Conservation (phyloP, 2,113 vertebrate genomes). For the Pongo abelii region DNA sequence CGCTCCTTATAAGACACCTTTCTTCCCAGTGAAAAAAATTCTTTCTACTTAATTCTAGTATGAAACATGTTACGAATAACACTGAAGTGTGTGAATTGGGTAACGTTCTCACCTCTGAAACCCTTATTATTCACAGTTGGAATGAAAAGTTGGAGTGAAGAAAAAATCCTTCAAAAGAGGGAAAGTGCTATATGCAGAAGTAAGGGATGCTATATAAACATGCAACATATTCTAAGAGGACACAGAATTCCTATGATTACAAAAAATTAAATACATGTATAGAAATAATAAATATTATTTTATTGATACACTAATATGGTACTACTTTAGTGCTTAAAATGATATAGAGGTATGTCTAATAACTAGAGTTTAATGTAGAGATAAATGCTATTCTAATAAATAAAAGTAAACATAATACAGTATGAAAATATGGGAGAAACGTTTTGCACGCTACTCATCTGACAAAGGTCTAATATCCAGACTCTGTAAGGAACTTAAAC, state of each 20-base stretch:
- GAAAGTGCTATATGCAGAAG: neutral
- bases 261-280: neutral
- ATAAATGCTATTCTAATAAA: neutral
- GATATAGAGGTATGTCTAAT: neutral
- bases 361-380: neutral
- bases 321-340: neutral
- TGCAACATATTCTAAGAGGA: neutral
- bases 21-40: neutral
- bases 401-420: neutral
- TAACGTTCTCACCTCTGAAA: neutral
- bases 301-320: neutral
- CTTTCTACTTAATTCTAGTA: neutral
- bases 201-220: neutral
- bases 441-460: too few species aligned
- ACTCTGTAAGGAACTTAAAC: too few species aligned
- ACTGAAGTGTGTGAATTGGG: neutral
- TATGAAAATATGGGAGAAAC: too few species aligned
- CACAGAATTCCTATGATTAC: neutral
- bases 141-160: neutral
- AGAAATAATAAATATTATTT: neutral
- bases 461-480: too few species aligned
- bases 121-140: neutral
- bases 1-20: neutral
- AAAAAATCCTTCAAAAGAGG: neutral
- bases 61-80: neutral